Conservation (phyloP, 2,888 invertebrate species). For the Nomada fucata region DNA sequence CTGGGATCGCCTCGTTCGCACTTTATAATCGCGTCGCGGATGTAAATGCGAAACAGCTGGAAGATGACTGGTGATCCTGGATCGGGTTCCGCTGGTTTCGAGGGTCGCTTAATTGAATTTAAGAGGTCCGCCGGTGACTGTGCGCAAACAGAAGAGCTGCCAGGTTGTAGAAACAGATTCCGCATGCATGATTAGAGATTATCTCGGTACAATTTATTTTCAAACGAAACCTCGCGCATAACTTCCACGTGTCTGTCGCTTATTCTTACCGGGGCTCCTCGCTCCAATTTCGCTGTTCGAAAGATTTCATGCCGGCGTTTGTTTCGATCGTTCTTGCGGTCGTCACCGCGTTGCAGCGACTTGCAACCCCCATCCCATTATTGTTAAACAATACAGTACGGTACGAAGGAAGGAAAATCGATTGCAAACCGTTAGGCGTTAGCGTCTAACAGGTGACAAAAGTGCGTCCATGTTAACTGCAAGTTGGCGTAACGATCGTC, state of each 20-base stretch:
- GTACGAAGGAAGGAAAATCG: neutral
- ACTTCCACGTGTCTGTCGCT: neutral
- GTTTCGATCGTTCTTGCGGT: too few relatives aligned
- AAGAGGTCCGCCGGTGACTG: conserved; percentile 53
- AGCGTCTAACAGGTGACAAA: conserved; percentile 38
- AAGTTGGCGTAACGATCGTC: conserved; percentile 59
- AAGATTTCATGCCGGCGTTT: too few relatives aligned
- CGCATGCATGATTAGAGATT: conserved; percentile 10
- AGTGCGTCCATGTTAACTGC: conserved; percentile 67
- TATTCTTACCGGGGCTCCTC: neutral
- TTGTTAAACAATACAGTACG: neutral
- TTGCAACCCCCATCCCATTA: neutral
- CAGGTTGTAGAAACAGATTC: conserved; percentile 26
- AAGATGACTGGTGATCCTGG: conserved; percentile 52
- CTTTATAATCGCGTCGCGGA: conserved; percentile 52
- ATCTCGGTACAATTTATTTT: conserved; percentile 6
- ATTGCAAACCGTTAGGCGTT: conserved; percentile 19
- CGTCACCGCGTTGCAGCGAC: too few relatives aligned
- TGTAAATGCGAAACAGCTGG: conserved; percentile 44
- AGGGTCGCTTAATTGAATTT: conserved; percentile 55
- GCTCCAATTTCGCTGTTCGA: neutral
- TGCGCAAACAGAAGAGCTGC: conserved; percentile 37
- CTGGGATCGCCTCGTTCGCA: conserved; percentile 45
- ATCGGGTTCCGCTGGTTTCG: conserved; percentile 56
- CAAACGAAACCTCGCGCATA: neutral